Percentiles rank a stretch among this genome's conserved stretches.
Conservation (phyloP, 2,888 invertebrate genomes). For the Chouioia cunea region DNA sequence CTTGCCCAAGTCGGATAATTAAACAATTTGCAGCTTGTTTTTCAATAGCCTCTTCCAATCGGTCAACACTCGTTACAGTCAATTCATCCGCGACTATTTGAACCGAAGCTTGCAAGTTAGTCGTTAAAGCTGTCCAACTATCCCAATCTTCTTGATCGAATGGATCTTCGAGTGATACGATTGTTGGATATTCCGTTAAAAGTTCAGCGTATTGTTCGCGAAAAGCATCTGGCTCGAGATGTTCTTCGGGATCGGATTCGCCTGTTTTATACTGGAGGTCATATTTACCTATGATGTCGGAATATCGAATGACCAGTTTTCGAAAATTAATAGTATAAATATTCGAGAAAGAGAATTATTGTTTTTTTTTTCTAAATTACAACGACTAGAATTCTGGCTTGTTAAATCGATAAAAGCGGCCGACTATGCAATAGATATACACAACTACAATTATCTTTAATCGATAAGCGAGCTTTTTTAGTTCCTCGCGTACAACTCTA, state of each 20-base stretch:
- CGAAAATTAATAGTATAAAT: too few species aligned
- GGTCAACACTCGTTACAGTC: constrained; percentile 59
- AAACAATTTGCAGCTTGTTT: constrained; percentile 58
- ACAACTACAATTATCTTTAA: too few species aligned
- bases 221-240: constrained; percentile 57
- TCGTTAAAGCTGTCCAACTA: constrained; percentile 58
- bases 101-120: constrained; percentile 51
- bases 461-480: too few species aligned
- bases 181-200: constrained; percentile 54
- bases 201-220: constrained; percentile 58
- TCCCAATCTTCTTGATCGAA: constrained; percentile 63
- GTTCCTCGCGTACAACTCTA: too few species aligned
- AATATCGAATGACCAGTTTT: too few species aligned
- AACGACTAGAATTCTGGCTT: neutral
- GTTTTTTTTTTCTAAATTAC: too few species aligned
- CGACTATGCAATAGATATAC: too few species aligned
- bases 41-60: constrained; percentile 61
- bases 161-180: constrained; percentile 64
- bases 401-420: neutral
- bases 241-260: constrained; percentile 61
- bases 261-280: constrained; percentile 62
- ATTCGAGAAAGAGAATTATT: too few species aligned
- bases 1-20: constrained; percentile 57
- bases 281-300: constrained; percentile 63
- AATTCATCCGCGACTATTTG: constrained; percentile 62